These are phyloP conservation scores for Telenomus remus DNA, from an alignment of 1,140 invertebrate genomes.

Conservation along the genomic window DNA sequence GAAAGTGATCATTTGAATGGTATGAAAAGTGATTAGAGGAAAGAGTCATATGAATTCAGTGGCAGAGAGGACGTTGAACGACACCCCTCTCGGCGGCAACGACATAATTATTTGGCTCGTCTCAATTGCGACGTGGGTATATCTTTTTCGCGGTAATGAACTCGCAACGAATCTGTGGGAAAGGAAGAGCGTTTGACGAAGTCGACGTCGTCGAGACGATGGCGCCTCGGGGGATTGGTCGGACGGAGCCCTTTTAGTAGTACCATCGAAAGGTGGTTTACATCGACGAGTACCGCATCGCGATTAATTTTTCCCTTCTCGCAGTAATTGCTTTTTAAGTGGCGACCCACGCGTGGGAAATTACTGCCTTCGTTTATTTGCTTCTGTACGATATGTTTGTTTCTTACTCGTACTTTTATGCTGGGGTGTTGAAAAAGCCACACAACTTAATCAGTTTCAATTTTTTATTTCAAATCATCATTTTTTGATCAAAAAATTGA, in stretches of 20 bases:
- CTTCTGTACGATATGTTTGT: slow-evolving; percentile 1
- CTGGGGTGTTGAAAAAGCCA: neutral
- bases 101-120: slow-evolving; percentile 31
- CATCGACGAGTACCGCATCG: slow-evolving; percentile 63
- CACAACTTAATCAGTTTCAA: neutral
- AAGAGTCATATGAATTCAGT: too few relatives aligned
- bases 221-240: slow-evolving; percentile 67
- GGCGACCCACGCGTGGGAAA: slow-evolving; percentile 63
- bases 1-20: too few relatives aligned
- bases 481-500: too few relatives aligned
- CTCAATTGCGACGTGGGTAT: slow-evolving; percentile 5
- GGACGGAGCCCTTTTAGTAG: slow-evolving; percentile 59
- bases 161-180: slow-evolving; percentile 44
- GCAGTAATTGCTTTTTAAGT: slow-evolving; percentile 66
- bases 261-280: slow-evolving; percentile 70
- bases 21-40: too few relatives aligned
- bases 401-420: slow-evolving; percentile 1
- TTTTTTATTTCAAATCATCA: too few relatives aligned
- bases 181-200: slow-evolving; percentile 53
- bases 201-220: slow-evolving; percentile 47
- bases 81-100: slow-evolving; percentile 22
- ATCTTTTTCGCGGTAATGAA: slow-evolving; percentile 29
- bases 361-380: slow-evolving; percentile 26
- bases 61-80: neutral
- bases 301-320: slow-evolving; percentile 67